Base-by-base conservation (phyloP, 1,140 invertebrate species). In the Pinna nobilis region DNA sequence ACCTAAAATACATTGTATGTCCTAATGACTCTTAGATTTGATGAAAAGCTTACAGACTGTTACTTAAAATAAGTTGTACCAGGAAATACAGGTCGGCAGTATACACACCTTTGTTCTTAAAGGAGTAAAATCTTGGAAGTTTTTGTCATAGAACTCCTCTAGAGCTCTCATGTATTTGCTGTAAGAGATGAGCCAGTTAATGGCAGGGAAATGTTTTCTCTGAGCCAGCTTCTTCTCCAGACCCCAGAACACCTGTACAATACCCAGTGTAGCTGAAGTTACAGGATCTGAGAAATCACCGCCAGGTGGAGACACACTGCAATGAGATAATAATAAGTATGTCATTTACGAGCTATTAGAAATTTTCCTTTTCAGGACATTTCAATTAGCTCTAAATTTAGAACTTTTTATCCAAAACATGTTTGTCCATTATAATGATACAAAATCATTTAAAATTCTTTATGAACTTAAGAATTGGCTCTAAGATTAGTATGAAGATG, bases 201-300 rank as follows among this genome's bases (percentile, higher is more conserved):
- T 97, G 67, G 98, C 99, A 44, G 98, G 98, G 92, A 99, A 99
- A 91, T 99, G 98, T 90, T 99, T 99, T 74, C 98, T 92, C 90
- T 99, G 98, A 3, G 98, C 98, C 55, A 99, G 91, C 90, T 99
- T 99, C 90, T 99, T 99, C 88, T 99, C 98, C 80, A 99, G 91
- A 82, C 98, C 98, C 98, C 98, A 99, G 92, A 99, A 99, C 88
- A 99, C 98, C 91, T 99, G 98, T 25, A 99, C 98, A 88, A 99
- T 99, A 93, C 97, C 96, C 59, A 99, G 92, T 28, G 98, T 99
- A 69, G 98, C 98, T 7, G 98, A 97, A 5, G 98, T 99, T 30
- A 99, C 98, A 72, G 98, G 98, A 93, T 99, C 98, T 37, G 98
- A 99, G 92, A 99, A 99, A 90, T 99, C 98, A 93, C 98, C 98